Conservation (phyloP, 2,888 invertebrate species). For the Leptopilina myrica region DNA sequence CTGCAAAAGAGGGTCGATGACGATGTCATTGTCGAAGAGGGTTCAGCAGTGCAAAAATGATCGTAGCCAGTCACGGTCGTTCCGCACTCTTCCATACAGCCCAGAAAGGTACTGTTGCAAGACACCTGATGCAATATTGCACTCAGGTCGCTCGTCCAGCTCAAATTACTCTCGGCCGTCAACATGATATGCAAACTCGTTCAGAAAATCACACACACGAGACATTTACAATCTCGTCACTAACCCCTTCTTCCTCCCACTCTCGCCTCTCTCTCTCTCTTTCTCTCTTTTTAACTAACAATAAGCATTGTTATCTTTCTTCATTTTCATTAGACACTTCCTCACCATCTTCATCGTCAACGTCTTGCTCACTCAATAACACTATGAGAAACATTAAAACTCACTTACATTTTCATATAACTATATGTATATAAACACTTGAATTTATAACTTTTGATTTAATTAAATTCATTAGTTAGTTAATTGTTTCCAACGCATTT, state of each 20-base stretch:
- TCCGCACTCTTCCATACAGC: slow-evolving; percentile 61
- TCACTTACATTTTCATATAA: not conserved
- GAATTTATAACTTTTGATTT: too few species aligned
- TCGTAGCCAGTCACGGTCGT: slow-evolving; percentile 59
- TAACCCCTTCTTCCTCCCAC: not conserved
- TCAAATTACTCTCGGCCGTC: slow-evolving; percentile 55
- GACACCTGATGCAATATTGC: slow-evolving; percentile 64
- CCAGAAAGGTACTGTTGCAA: slow-evolving; percentile 61
- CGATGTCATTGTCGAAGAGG: slow-evolving; percentile 48
- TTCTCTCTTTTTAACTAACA: not conserved
- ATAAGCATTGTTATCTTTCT: slow-evolving; percentile 6
- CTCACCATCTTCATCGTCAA: slow-evolving; percentile 11
- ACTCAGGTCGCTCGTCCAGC: slow-evolving; percentile 64
- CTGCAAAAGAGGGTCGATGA: slow-evolving; percentile 63
- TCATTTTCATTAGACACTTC: slow-evolving; percentile 2
- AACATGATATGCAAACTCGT: slow-evolving; percentile 52
- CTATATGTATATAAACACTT: too few species aligned
- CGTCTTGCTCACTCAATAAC: not conserved
- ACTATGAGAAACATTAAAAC: slow-evolving; percentile 9
- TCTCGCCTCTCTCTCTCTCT: too few species aligned
- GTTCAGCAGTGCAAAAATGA: slow-evolving; percentile 61
- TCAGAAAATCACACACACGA: slow-evolving; percentile 21
- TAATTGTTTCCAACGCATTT: too few species aligned
- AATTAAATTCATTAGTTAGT: too few species aligned
- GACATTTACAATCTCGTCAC: slow-evolving; percentile 31